These are phyloP conservation scores for Planococcus citri DNA, from an alignment of 1,140 invertebrate genomes.

Conservation along the genomic window DNA sequence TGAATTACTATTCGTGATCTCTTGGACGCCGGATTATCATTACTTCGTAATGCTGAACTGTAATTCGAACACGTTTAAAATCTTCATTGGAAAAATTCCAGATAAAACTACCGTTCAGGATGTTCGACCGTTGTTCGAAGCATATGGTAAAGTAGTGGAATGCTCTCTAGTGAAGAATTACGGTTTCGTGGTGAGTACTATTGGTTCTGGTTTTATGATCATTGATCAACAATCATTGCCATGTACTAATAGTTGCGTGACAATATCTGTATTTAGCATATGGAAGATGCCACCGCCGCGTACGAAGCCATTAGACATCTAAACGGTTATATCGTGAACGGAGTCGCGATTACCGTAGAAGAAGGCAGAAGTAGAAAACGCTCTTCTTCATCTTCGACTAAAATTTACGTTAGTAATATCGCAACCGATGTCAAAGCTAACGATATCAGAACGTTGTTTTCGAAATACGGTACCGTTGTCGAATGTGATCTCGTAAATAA, in stretches of 20 bases:
- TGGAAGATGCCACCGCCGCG: conserved; percentile 82
- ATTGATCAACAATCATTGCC: too few relatives aligned
- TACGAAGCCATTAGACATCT: conserved; percentile 82
- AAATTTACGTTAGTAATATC: conserved; percentile 81
- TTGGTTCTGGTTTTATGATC: too few relatives aligned
- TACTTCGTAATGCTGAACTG: conserved; percentile 68
- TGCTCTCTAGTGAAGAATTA: conserved; percentile 94
- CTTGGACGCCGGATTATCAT: too few relatives aligned
- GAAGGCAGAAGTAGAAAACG: conserved; percentile 73
- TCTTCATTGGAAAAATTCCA: conserved; percentile 88
- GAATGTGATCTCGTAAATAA: conserved; percentile 84
- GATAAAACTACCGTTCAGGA: conserved; percentile 75
- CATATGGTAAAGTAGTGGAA: conserved; percentile 89
- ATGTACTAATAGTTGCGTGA: too few relatives aligned
- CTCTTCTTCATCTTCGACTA: conserved; percentile 69
- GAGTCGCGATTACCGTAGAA: conserved; percentile 80
- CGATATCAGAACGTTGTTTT: conserved; percentile 72
- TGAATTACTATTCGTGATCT: too few relatives aligned
- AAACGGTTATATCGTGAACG: conserved; percentile 76
- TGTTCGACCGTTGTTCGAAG: conserved; percentile 80
- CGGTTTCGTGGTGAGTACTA: conserved; percentile 71
- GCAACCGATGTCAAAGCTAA: conserved; percentile 78
- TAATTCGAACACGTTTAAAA: conserved; percentile 70
- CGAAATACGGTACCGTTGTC: conserved; percentile 75
- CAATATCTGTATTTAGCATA: conserved; percentile 48